Conservation (phyloP, 2,113 vertebrate species). For the Takifugu flavidus region DNA sequence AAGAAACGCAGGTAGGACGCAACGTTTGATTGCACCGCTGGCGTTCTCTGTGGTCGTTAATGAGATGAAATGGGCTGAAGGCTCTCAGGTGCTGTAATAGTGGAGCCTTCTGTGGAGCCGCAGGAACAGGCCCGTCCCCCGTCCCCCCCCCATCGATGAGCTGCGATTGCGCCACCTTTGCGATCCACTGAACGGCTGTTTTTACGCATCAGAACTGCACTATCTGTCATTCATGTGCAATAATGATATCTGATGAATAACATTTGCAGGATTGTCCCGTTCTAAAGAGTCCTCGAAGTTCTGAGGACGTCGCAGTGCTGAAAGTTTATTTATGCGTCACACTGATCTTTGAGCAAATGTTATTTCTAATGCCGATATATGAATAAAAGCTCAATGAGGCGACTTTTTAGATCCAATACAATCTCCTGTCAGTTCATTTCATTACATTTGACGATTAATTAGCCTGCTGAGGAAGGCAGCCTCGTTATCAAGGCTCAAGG, state of each 20-base stretch:
- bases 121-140: constrained; percentile 23
- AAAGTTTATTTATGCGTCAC: too few relatives aligned
- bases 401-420: too few relatives aligned
- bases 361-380: too few relatives aligned
- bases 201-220: neutral
- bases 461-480: neutral
- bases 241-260: too few relatives aligned
- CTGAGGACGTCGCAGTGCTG: too few relatives aligned
- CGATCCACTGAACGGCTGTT: constrained; percentile 2
- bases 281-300: too few relatives aligned
- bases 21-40: constrained; percentile 18
- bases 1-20: neutral
- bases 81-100: constrained; percentile 33
- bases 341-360: too few relatives aligned
- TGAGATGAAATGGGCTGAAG: constrained; percentile 22
- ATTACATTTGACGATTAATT: neutral
- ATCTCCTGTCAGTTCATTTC: neutral
- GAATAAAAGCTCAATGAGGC: too few relatives aligned
- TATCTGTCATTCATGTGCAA: neutral
- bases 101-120: constrained; percentile 14
- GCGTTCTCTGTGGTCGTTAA: constrained; percentile 32
- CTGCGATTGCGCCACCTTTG: constrained; percentile 21
- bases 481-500: neutral
- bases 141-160: constrained; percentile 13
- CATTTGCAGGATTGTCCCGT: too few relatives aligned